Evolutionary conservation across 2,888 invertebrate genomes (phyloP).

Genomic region (Sericinus montela): DNA sequence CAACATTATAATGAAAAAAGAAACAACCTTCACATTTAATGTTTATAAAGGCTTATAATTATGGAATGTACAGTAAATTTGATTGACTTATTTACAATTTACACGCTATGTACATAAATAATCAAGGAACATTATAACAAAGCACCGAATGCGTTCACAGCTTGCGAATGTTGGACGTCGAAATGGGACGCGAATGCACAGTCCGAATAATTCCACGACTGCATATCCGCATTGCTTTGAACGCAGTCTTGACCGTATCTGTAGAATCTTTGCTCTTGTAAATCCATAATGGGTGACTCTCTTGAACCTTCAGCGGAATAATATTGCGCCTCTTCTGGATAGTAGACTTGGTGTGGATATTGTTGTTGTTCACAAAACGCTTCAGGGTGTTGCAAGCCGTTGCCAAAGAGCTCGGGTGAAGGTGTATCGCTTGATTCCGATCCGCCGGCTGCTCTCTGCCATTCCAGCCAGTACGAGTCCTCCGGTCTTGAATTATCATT

Average conservation of each 20-base stretch:
- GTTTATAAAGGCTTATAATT: conserved; percentile 20
- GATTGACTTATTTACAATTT: conserved; percentile 43
- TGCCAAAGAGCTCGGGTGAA: conserved; percentile 76
- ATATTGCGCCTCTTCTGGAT: conserved; percentile 66
- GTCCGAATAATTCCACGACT: conserved; percentile 60
- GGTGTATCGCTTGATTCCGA: conserved; percentile 77
- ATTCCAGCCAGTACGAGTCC: conserved; percentile 79
- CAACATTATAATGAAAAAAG: conserved; percentile 22
- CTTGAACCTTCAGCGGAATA: conserved; percentile 55
- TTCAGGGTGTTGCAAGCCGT: conserved; percentile 59
- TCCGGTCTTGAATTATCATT: conserved; percentile 84
- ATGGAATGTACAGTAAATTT: conserved; percentile 23
- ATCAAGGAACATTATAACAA: conserved; percentile 48
- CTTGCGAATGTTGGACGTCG: conserved; percentile 53
- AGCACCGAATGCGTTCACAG: conserved; percentile 53
- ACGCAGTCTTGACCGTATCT: conserved; percentile 59
- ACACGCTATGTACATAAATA: conserved; percentile 23
- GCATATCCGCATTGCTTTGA: conserved; percentile 52
- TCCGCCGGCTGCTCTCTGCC: conserved; percentile 67
- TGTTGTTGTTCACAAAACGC: conserved; percentile 61
- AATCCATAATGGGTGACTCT: conserved; percentile 54
- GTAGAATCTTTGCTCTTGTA: conserved; percentile 60
- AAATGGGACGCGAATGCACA: conserved; percentile 57
- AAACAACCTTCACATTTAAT: conserved; percentile 20
- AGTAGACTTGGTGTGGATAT: conserved; percentile 57